Evolutionary conservation across 2,113 vertebrate species (phyloP).

Genomic region (Gobio gobio): DNA sequence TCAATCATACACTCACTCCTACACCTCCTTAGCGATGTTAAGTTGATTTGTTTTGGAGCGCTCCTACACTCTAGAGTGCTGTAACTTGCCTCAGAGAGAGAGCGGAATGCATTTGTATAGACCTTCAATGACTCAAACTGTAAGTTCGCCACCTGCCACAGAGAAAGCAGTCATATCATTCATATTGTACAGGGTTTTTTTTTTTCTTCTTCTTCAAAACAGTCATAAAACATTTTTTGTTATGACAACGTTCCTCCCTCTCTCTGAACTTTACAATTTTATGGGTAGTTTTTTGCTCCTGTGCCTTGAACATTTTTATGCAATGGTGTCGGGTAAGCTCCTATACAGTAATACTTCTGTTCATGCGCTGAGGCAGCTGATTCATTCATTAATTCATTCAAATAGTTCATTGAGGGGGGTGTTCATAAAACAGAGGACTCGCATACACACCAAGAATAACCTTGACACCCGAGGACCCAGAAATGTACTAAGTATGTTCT

Average conservation of each 20-base stretch:
- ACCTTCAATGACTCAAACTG: slow-evolving; percentile 30
- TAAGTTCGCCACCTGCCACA: background rate
- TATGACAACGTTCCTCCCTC: background rate
- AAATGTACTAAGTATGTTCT: slow-evolving; percentile 56
- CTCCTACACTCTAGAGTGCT: slow-evolving; percentile 51
- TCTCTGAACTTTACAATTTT: background rate
- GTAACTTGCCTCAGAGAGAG: slow-evolving; percentile 56
- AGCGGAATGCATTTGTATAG: slow-evolving; percentile 58
- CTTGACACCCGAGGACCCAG: slow-evolving; percentile 40
- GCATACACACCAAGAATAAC: slow-evolving; percentile 59
- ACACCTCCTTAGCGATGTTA: background rate
- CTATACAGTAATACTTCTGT: slow-evolving; percentile 17
- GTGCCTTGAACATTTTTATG: background rate
- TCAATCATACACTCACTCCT: background rate
- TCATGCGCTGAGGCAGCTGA: background rate
- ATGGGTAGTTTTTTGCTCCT: background rate
- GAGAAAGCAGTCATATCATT: background rate
- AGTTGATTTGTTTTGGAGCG: background rate
- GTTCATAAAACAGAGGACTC: background rate
- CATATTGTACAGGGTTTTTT: background rate
- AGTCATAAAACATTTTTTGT: background rate
- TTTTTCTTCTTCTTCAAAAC: background rate
- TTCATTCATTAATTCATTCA: no score
- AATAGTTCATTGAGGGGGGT: slow-evolving; percentile 12
- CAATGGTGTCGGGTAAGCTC: background rate